phyloP scores from a whole-genome alignment of 2,888 invertebrate genomes.

The Agrotis clavis region DNA sequence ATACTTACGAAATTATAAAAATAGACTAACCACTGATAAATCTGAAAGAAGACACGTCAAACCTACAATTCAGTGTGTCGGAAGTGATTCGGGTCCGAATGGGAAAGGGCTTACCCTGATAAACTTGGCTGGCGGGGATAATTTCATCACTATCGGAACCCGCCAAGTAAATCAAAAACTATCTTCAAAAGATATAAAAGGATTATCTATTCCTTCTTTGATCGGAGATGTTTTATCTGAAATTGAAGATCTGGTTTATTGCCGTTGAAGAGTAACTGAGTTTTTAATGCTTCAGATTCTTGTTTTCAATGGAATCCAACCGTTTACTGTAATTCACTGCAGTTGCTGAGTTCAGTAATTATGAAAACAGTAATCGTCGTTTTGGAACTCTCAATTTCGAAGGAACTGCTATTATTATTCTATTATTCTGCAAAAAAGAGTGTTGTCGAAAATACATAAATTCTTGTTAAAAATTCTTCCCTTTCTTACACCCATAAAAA shows the following conservation, averaged over 20 bases:
- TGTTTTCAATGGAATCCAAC: constrained; percentile 18
- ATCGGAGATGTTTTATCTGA: constrained; percentile 47
- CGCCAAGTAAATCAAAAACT: constrained; percentile 59
- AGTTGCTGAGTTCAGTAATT: not conserved
- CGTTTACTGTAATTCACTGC: not conserved
- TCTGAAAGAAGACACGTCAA: constrained; percentile 25
- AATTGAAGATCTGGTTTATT: constrained; percentile 55
- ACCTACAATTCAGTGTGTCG: constrained; percentile 45
- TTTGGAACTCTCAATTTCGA: not conserved
- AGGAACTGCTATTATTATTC: not conserved
- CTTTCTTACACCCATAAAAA: constrained; percentile 6
- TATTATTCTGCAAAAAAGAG: not conserved
- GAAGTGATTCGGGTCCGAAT: constrained; percentile 53
- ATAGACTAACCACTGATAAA: constrained; percentile 12
- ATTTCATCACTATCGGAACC: constrained; percentile 52
- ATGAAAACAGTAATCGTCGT: not conserved
- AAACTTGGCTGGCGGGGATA: constrained; percentile 50
- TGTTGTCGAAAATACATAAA: not conserved
- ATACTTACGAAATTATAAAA: not conserved
- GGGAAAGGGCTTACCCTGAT: constrained; percentile 41
- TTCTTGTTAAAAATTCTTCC: not conserved
- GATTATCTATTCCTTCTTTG: constrained; percentile 37
- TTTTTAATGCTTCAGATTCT: constrained; percentile 23
- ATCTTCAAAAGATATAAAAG: constrained; percentile 49
- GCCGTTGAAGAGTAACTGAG: constrained; percentile 30